These are phyloP conservation scores for Phainopepla nitens DNA, from an alignment of 2,113 vertebrate genomes.

Conservation along the genomic window DNA sequence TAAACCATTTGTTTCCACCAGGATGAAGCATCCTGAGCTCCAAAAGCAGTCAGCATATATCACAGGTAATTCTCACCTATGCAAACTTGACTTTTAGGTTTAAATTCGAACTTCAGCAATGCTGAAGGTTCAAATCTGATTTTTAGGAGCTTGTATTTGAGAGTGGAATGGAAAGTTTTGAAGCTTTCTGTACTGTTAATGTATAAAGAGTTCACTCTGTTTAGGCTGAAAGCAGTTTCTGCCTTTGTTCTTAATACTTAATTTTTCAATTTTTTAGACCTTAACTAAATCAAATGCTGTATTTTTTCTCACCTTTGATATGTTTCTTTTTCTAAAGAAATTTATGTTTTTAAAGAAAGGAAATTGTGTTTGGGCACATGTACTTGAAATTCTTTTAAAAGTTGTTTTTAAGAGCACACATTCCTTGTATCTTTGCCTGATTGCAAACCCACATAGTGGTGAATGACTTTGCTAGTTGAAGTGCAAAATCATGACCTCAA, in stretches of 20 bases:
- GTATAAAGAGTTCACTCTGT: background rate
- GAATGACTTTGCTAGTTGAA: background rate
- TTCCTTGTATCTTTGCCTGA: background rate
- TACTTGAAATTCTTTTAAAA: background rate
- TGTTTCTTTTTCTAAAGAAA: background rate
- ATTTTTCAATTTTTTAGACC: background rate
- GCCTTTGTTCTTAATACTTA: background rate
- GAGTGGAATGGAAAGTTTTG: background rate
- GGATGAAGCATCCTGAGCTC: background rate
- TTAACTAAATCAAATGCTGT: background rate
- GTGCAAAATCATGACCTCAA: background rate
- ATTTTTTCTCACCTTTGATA: background rate
- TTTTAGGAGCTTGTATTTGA: background rate
- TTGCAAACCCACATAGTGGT: background rate
- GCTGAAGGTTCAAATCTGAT: background rate
- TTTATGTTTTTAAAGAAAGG: background rate
- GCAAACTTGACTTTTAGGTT: background rate
- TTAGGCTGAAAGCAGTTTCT: background rate
- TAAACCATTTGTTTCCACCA: background rate
- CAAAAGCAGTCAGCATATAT: background rate
- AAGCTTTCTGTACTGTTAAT: background rate
- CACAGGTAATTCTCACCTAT: background rate
- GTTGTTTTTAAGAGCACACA: background rate
- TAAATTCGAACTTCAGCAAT: background rate
- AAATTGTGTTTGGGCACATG: background rate